Base-by-base conservation (phyloP, 2,888 invertebrate genomes). In the Agrochola lota region DNA sequence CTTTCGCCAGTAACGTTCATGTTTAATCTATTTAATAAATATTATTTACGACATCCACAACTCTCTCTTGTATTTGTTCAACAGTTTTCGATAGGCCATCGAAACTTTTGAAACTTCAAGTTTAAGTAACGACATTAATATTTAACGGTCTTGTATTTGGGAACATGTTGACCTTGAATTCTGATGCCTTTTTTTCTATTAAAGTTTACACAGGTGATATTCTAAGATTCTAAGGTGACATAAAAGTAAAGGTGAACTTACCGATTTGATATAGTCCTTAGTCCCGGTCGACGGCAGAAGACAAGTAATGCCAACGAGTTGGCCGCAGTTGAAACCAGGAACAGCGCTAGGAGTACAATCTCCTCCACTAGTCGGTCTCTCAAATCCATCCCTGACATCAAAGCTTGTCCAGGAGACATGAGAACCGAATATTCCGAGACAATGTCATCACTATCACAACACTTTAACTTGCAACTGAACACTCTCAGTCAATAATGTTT, bases 241-340 rank as follows among this genome's bases (percentile, higher is more conserved):
- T 72, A 66, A 64, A 70, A 72, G 5, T 63, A 69, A 85, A 74
- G 12, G 35, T 83, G 66, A 91, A 92, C 97, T 96, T 95, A 98
- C 98, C 98, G 97, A 97, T 98, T 98, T 78, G 98, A 98, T 89
- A 98, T 97, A 86, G 98, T 98, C 91, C 98, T 97, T 70, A 98
- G 96, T 69, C 98, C 97, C 71, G 98, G 97, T 87, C 98, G 97
- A 89, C 97, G 97, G 92, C 97, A 97, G 95, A 98, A 98, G 71
- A 98, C 98, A 87, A 98, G 95, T 87, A 98, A 96, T 77, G 98
- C 97, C 87, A 98, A 97, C 70, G 97, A 97, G 93, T 98, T 98
- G 90, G 98, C 97, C 80, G 98, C 97, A 75, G 98, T 97, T 77
- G 98, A 98, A 87, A 98, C 97, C 91, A 97, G 95, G 92, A 97